Conservation (phyloP, 2,888 invertebrate species). For the Apamea anceps region DNA sequence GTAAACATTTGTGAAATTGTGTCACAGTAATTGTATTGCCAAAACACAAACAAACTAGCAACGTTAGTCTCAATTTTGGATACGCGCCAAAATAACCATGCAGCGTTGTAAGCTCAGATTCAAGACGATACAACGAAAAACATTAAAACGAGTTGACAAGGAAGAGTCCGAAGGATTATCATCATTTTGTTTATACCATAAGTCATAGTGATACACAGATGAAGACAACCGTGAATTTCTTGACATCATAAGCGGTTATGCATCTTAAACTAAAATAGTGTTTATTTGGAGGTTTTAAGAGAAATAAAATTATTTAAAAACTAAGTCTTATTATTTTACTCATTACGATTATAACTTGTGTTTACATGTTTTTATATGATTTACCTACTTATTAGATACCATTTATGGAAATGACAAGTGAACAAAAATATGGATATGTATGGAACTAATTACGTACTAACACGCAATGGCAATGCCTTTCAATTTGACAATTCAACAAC, state of each 20-base stretch:
- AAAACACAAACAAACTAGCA: slow-evolving; percentile 4
- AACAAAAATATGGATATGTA: background rate
- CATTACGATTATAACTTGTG: background rate
- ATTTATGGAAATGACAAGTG: background rate
- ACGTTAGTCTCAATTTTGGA: background rate
- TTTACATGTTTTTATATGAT: background rate
- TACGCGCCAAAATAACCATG: background rate
- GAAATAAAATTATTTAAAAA: background rate
- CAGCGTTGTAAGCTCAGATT: background rate
- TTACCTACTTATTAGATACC: background rate
- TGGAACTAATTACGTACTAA: too few relatives aligned
- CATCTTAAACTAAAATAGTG: background rate
- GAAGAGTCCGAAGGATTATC: background rate
- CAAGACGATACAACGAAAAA: background rate
- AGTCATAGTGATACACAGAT: background rate
- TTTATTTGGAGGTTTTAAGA: background rate
- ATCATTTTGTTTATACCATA: background rate
- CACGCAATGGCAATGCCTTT: background rate
- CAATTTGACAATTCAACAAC: background rate
- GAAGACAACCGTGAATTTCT: background rate
- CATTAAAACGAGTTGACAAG: background rate
- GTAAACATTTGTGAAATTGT: background rate
- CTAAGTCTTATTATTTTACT: background rate
- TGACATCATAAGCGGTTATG: background rate
- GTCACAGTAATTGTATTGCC: slow-evolving; percentile 4